Evolutionary conservation across 2,113 vertebrate species (phyloP).

Genomic region (Labeo rohita): DNA sequence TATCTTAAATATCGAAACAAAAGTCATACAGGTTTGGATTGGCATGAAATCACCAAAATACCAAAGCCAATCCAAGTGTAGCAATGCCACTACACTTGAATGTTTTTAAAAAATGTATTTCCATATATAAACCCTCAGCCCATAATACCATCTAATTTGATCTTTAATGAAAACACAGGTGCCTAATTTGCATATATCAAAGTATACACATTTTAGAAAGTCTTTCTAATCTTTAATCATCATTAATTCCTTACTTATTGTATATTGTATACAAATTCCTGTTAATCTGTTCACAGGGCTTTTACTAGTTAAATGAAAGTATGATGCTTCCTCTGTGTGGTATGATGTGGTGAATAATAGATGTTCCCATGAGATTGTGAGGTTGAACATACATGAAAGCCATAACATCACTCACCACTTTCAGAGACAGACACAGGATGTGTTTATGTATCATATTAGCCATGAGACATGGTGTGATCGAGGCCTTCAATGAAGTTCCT

Average conservation of each 20-base stretch:
- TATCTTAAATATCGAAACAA: neutral
- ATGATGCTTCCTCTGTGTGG: neutral
- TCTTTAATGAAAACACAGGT: neutral
- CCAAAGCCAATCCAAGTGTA: neutral
- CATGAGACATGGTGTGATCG: neutral
- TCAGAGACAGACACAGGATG: neutral
- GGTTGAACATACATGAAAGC: neutral
- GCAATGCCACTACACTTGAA: neutral
- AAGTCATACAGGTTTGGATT: neutral
- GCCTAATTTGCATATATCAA: neutral
- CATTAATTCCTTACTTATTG: neutral
- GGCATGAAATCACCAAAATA: neutral
- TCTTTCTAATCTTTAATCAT: neutral
- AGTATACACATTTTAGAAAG: neutral
- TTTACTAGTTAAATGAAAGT: neutral
- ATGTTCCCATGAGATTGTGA: constrained; percentile 8
- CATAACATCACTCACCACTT: neutral
- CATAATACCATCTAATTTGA: neutral
- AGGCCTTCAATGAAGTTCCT: neutral
- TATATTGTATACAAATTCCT: neutral
- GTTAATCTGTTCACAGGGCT: neutral
- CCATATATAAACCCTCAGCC: neutral
- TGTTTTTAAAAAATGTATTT: neutral
- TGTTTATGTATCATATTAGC: neutral
- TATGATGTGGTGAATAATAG: neutral